Evolutionary conservation across 2,113 vertebrate genomes (phyloP).

Genomic region (Rattus norvegicus): GRCr8 NC_086019.1:213167501-213168000

Average conservation of each 20-base stretch:
- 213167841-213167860: not conserved
- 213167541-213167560: conserved; percentile 56
- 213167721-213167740: not conserved
- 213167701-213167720: not conserved
- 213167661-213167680: conserved; percentile 11
- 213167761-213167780: not conserved
- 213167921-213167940: not conserved
- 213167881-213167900: not conserved
- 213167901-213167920: not conserved
- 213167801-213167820: not conserved
- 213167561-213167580: conserved; percentile 70
- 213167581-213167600: conserved; percentile 67
- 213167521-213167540: not conserved
- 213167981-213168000: not conserved
- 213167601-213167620: conserved; percentile 74
- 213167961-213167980: not conserved
- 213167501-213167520: not conserved
- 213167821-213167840: not conserved
- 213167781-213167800: not conserved
- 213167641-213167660: conserved; percentile 8
- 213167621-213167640: not conserved
- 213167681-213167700: not conserved
- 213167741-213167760: not conserved
- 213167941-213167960: not conserved
- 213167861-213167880: not conserved